phyloP scores from a whole-genome alignment of 2,113 vertebrate species.

The Tapirus terrestris region DNA sequence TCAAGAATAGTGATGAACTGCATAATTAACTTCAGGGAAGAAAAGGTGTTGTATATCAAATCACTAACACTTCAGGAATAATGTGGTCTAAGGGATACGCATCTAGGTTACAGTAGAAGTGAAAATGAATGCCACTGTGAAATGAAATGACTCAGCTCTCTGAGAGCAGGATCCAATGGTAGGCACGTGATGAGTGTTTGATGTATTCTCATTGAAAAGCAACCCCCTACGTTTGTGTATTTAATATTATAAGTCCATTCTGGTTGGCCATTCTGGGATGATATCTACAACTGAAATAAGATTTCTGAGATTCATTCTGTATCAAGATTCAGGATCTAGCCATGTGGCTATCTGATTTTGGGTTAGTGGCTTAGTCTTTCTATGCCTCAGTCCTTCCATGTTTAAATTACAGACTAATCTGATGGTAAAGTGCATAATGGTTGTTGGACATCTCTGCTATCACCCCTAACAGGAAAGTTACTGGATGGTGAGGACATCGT shows the following conservation, averaged over 20 bases:
- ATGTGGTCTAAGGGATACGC: rapidly evolving
- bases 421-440: not conserved
- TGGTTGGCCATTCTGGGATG: not conserved
- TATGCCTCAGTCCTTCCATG: not conserved
- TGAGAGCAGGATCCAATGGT: too few species aligned
- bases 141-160: not conserved
- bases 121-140: not conserved
- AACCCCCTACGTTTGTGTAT: not conserved
- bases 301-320: not conserved
- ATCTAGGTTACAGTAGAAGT: not conserved
- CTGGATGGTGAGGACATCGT: not conserved
- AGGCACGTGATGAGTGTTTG: not conserved
- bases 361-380: not conserved
- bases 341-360: not conserved
- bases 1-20: not conserved
- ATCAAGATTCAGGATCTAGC: not conserved
- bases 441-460: not conserved
- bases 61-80: not conserved
- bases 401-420: not conserved
- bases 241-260: not conserved
- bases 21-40: not conserved
- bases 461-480: not conserved
- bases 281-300: constrained; percentile 9
- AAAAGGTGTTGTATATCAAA: not conserved
- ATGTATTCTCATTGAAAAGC: not conserved